phyloP scores from a whole-genome alignment of 2,888 invertebrate genomes.

The Magallana nippona region DNA sequence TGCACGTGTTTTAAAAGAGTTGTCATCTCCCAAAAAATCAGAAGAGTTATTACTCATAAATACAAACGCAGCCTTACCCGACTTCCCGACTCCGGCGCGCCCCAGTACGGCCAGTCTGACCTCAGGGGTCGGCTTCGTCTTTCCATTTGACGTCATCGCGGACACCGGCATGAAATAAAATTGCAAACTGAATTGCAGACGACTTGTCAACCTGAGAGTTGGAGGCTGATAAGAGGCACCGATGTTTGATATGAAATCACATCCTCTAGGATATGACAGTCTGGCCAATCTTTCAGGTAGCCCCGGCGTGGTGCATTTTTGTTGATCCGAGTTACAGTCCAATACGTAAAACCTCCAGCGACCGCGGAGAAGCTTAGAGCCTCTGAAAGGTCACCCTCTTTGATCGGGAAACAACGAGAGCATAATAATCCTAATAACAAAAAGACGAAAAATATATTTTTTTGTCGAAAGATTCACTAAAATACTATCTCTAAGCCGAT shows the following conservation, averaged over 20 bases:
- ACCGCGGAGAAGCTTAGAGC: not conserved
- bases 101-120: conserved; percentile 51
- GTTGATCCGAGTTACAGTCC: conserved; percentile 30
- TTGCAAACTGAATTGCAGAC: not conserved
- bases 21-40: too few species aligned
- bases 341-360: not conserved
- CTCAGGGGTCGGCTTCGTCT: conserved; percentile 46
- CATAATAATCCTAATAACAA: not conserved
- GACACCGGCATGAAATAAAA: not conserved
- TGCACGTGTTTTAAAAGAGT: not conserved
- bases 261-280: not conserved
- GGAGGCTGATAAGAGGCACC: not conserved
- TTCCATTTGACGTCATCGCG: conserved; percentile 50
- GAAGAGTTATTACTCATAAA: too few species aligned
- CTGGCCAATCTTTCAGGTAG: not conserved
- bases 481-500: not conserved
- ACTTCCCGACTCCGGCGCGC: conserved; percentile 52
- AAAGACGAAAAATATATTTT: not conserved
- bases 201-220: not conserved
- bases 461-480: not conserved
- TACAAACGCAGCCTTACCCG: conserved; percentile 43
- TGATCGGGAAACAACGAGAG: not conserved
- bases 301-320: conserved; percentile 12
- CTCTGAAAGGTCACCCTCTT: not conserved
- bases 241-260: not conserved